These are phyloP conservation scores for Dasysyrphus albostriatus DNA, from an alignment of 2,888 invertebrate species.

Conservation along the genomic window DNA sequence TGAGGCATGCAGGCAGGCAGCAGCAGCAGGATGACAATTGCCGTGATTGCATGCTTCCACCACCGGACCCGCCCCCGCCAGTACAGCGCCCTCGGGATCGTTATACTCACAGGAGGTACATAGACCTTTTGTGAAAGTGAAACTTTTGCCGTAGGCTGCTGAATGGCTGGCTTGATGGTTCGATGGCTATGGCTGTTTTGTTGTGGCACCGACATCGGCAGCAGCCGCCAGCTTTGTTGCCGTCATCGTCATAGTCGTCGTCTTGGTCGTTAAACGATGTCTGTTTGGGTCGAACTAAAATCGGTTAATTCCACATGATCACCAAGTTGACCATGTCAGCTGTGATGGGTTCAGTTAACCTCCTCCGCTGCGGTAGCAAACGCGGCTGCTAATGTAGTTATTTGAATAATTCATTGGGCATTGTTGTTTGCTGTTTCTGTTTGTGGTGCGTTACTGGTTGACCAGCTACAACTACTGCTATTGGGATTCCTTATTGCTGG, in stretches of 20 bases:
- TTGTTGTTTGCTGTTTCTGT: slow-evolving; percentile 35
- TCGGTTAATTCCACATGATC: slow-evolving; percentile 65
- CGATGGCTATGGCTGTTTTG: slow-evolving; percentile 9
- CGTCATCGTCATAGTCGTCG: not conserved
- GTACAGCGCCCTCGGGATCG: slow-evolving; percentile 16
- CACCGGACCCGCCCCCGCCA: slow-evolving; percentile 20
- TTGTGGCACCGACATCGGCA: not conserved
- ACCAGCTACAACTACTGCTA: not conserved
- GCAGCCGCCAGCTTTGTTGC: slow-evolving; percentile 35
- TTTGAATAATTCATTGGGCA: slow-evolving; percentile 72
- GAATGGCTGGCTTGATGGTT: slow-evolving; percentile 24
- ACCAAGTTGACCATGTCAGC: slow-evolving; percentile 64
- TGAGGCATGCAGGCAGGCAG: slow-evolving; percentile 33
- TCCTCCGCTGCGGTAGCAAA: slow-evolving; percentile 34
- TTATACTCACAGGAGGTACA: slow-evolving; percentile 55
- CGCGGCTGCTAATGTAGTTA: slow-evolving; percentile 44
- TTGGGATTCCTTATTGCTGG: not conserved
- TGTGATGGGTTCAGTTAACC: slow-evolving; percentile 41
- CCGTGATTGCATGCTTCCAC: slow-evolving; percentile 56
- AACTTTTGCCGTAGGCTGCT: slow-evolving; percentile 55
- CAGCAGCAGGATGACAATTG: slow-evolving; percentile 67
- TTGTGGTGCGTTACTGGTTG: slow-evolving; percentile 60
- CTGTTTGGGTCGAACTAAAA: slow-evolving; percentile 58
- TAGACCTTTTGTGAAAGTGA: slow-evolving; percentile 74
- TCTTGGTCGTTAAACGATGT: slow-evolving; percentile 34